A percentile compares a stretch with the other conserved stretches of the same genome.
These are phyloP conservation scores for Chunga burmeisteri DNA, from an alignment of 2,113 vertebrate genomes.

Conservation along the genomic window DNA sequence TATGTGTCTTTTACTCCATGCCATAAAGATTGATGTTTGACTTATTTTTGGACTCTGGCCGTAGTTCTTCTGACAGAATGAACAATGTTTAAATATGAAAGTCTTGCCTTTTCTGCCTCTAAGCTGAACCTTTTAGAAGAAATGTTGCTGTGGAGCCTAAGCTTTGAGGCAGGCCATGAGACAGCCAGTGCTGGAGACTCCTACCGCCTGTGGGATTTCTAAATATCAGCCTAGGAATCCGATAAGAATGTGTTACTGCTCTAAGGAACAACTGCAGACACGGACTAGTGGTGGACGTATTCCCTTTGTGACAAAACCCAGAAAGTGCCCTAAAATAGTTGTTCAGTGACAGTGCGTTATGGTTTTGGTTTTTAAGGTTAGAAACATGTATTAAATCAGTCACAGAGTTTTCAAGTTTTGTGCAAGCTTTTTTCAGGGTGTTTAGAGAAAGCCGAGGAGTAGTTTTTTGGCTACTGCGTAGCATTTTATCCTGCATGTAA, in stretches of 20 bases:
- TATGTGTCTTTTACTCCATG: not conserved
- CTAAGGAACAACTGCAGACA: not conserved
- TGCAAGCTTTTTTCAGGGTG: not conserved
- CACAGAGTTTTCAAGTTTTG: not conserved
- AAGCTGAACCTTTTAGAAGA: not conserved
- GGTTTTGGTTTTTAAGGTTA: no score
- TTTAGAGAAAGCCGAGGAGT: not conserved
- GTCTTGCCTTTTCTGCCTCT: not conserved
- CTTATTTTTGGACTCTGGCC: not conserved
- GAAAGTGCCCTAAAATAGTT: not conserved
- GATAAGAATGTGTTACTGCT: not conserved
- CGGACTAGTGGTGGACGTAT: not conserved
- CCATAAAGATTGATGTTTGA: not conserved
- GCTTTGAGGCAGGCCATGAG: not conserved
- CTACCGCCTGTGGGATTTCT: accelerated
- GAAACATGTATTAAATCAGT: not conserved
- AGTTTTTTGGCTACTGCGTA: not conserved
- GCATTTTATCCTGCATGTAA: not conserved
- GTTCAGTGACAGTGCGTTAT: not conserved
- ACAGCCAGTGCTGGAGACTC: not conserved
- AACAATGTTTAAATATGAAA: not conserved
- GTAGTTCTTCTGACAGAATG: not conserved
- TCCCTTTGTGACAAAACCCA: not conserved
- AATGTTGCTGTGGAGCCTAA: not conserved
- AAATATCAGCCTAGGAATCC: not conserved